These are phyloP conservation scores for Peribatodes rhomboidaria DNA, from an alignment of 2,888 invertebrate species.

Conservation along the genomic window DNA sequence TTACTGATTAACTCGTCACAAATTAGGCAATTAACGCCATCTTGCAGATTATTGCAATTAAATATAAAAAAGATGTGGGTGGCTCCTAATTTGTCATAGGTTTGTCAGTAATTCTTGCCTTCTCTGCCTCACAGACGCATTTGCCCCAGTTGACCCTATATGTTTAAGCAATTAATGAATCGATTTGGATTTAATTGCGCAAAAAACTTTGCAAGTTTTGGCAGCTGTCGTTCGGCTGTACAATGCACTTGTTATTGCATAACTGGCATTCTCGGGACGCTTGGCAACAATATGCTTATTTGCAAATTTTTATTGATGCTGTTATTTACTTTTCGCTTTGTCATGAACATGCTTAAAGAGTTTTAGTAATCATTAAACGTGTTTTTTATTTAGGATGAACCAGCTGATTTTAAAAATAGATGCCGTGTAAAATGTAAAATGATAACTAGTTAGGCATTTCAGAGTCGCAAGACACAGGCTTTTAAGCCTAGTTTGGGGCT, in stretches of 20 bases:
- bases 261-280: constrained; percentile 6
- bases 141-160: background rate
- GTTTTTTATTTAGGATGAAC: background rate
- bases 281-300: constrained; percentile 11
- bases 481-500: too few relatives aligned
- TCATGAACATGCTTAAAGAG: background rate
- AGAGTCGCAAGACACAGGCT: too few relatives aligned
- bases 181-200: background rate
- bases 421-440: background rate
- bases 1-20: too few relatives aligned
- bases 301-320: constrained; percentile 1
- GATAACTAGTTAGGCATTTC: background rate
- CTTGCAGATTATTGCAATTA: too few relatives aligned
- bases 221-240: constrained; percentile 5
- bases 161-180: background rate
- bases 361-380: background rate
- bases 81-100: too few relatives aligned
- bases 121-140: too few relatives aligned
- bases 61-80: too few relatives aligned
- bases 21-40: too few relatives aligned
- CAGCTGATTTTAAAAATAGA: background rate
- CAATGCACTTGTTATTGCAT: constrained; percentile 17
- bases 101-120: too few relatives aligned
- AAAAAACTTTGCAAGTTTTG: constrained; percentile 6
- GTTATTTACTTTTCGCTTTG: background rate